Conservation (phyloP, 2,888 invertebrate genomes). For the Eulithis prunata region DNA sequence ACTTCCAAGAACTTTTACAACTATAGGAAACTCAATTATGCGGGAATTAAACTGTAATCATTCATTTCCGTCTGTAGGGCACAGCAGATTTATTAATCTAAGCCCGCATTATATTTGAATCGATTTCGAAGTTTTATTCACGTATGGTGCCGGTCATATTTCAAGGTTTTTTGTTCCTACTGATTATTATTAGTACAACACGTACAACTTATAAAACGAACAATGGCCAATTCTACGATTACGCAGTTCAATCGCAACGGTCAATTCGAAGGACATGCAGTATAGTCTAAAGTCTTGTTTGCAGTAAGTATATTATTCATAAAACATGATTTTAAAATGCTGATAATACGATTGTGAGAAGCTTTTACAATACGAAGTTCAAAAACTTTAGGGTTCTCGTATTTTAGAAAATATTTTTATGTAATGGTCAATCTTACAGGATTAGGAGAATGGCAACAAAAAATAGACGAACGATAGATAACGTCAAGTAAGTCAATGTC, state of each 20-base stretch:
- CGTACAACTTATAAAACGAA: too few relatives aligned
- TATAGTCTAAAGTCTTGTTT: too few relatives aligned
- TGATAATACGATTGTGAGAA: too few relatives aligned
- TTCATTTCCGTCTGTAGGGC: slow-evolving; percentile 6
- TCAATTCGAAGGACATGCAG: slow-evolving; percentile 3
- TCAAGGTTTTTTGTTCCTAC: slow-evolving; percentile 3
- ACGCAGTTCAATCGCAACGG: background rate
- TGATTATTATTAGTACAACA: too few relatives aligned
- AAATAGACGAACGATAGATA: too few relatives aligned
- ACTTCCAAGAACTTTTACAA: too few relatives aligned
- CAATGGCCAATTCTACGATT: too few relatives aligned
- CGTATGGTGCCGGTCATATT: background rate
- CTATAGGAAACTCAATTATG: background rate
- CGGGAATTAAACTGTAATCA: slow-evolving; percentile 3
- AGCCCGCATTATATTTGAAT: slow-evolving; percentile 26
- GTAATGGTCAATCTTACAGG: background rate
- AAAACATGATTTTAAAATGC: too few relatives aligned
- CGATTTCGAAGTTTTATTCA: slow-evolving; percentile 10
- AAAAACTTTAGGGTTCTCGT: too few relatives aligned
- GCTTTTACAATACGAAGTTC: too few relatives aligned
- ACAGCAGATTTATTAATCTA: background rate
- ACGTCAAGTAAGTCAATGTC: slow-evolving; percentile 14
- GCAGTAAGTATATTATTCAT: too few relatives aligned
- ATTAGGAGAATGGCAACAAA: background rate
- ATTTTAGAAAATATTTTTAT: too few relatives aligned